These are phyloP conservation scores for Peromyscus aztecus DNA, from an alignment of 2,797 vertebrate species.

Conservation along the genomic window DNA sequence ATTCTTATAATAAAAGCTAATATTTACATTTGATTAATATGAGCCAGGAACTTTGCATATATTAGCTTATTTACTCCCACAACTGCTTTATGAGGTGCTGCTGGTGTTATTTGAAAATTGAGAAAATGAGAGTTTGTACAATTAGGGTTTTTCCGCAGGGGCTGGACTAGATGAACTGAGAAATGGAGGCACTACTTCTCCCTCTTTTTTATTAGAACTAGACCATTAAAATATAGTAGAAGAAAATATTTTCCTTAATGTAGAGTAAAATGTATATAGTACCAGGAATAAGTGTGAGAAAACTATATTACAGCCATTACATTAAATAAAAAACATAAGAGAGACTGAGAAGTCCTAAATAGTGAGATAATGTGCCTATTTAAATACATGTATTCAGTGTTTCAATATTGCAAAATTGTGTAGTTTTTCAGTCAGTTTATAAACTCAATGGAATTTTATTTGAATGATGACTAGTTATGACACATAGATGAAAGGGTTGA, in stretches of 20 bases:
- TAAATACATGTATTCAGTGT: not conserved
- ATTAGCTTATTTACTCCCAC: constrained; percentile 32
- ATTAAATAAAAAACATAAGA: not conserved
- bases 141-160: not conserved
- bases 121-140: constrained; percentile 3
- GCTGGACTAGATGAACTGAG: not conserved
- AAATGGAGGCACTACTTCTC: not conserved
- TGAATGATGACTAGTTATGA: not conserved
- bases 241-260: not conserved
- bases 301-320: not conserved
- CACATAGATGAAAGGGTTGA: not conserved
- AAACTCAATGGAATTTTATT: constrained; percentile 10
- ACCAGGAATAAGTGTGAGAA: constrained; percentile 24
- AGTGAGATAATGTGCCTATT: constrained; percentile 20
- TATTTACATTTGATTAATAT: constrained; percentile 57
- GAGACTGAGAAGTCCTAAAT: constrained; percentile 9
- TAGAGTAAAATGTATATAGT: not conserved
- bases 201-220: not conserved
- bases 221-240: not conserved
- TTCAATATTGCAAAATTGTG: not conserved
- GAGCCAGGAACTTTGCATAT: not conserved
- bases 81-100: not conserved
- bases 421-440: not conserved
- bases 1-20: constrained; percentile 54
- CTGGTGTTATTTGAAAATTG: constrained; percentile 19